Evolutionary conservation across 1,140 invertebrate genomes (phyloP), one percentile per base, ranked within the genome.

Genomic region (Pseudomyrmex dendroicus): DNA sequence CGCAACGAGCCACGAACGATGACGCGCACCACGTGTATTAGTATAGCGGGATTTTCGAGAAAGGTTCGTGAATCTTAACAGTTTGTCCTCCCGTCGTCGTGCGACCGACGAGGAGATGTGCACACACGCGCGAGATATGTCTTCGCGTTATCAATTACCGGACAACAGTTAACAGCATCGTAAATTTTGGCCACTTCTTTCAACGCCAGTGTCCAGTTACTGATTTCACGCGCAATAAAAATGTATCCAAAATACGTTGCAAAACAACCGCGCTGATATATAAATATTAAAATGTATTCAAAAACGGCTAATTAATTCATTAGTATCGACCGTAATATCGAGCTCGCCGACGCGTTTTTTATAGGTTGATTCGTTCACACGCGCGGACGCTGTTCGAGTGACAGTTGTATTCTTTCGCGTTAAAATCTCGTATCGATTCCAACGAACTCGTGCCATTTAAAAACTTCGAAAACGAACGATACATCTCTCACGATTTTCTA

Each of bases 21-120:
- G 70, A 63, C 78, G 78, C 78, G 46, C 35, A 12, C 74, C 1
- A 46, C 25, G 63, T 22, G 50, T 84, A 80, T 84, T 84, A 80
- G 83, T 84, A 70, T 84, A 84, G 74, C 83, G 83, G 83, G 64
- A 84, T 56, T 56, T 66, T 67, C 57, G 61, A 64, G 62, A 78
- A 62, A 62, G 64, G n/a, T 67, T 77, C 74, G 73, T 70, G 74
- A 62, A 67, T 78, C 62, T 59, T 35, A 67, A 77, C 66, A 61
- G 54, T 80, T 72, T 59, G 66, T 48, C 64, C 64, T 80, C 17
- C 5, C 20, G 35, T 12, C 50, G 48, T 22, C 48, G 22, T 50
- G 35, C 35, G 35, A 35, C 35, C 35, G 35, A 35, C 25, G 22
- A 9, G 20, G 12, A 61, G 63, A 62, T 17, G 20, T 66, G 25